Evolutionary conservation across 2,113 vertebrate genomes (phyloP).

Genomic region (Climacteris rufus): DNA sequence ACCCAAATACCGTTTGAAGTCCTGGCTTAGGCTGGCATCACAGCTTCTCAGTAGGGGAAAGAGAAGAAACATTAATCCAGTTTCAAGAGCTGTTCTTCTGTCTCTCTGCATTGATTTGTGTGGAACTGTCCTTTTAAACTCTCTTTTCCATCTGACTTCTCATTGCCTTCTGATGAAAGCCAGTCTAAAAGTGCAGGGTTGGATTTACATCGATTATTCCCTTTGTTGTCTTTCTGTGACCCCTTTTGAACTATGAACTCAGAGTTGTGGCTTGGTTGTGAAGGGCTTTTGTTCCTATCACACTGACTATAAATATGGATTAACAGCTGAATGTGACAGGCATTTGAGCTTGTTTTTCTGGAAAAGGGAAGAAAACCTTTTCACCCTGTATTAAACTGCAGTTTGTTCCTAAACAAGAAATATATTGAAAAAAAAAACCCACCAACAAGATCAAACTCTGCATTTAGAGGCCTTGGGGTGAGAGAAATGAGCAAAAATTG

Average conservation of each 20-base stretch:
- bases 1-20: background rate
- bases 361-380: background rate
- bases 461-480: background rate
- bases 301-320: background rate
- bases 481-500: background rate
- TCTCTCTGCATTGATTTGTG: background rate
- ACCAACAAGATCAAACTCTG: background rate
- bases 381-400: background rate
- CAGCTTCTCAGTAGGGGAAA: background rate
- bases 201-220: constrained; percentile 1
- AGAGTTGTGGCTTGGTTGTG: background rate
- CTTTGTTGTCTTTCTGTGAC: background rate
- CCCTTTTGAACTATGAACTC: background rate
- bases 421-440: background rate
- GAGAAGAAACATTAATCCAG: background rate
- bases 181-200: background rate
- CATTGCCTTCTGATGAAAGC: background rate
- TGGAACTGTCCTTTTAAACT: background rate
- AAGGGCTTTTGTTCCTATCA: background rate
- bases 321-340: background rate
- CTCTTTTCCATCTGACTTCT: background rate
- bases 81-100: background rate
- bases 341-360: background rate
- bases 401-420: background rate
- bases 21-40: background rate